A percentile compares a stretch with the other conserved stretches of the same genome.
Evolutionary conservation across 2,113 vertebrate species (phyloP).

Genomic region (Pardalotus punctatus): DNA sequence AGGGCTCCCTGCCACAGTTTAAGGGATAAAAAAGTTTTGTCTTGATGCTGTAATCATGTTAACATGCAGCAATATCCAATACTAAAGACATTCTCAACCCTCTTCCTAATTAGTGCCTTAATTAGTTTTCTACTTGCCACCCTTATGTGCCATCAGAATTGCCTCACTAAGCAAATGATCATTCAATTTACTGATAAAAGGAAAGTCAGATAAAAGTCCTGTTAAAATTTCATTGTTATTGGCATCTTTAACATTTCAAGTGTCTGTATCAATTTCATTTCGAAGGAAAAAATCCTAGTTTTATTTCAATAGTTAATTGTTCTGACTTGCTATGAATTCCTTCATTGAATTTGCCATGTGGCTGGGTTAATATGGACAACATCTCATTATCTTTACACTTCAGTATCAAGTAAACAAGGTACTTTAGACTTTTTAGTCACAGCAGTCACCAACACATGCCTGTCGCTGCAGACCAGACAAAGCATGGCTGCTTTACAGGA

Average conservation of each 20-base stretch:
- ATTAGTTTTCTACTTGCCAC: not conserved
- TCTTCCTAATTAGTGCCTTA: not conserved
- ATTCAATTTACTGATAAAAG: not conserved
- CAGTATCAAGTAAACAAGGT: not conserved
- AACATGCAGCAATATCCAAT: not conserved
- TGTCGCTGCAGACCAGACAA: not conserved
- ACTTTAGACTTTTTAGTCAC: not conserved
- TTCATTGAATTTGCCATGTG: not conserved
- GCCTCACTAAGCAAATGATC: not conserved
- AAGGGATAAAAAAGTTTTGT: not conserved
- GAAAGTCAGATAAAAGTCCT: not conserved
- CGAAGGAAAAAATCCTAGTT: not conserved
- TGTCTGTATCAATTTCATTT: not conserved
- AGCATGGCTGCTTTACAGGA: not conserved
- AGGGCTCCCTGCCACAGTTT: not conserved
- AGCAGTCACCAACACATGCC: not conserved
- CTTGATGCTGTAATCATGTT: not conserved
- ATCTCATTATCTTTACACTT: not conserved
- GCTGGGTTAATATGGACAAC: not conserved
- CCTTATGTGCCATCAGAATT: not conserved
- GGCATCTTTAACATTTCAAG: not conserved
- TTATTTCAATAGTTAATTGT: not conserved
- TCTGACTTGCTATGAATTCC: not conserved
- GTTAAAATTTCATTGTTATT: not conserved
- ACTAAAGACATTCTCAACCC: not conserved